These are phyloP conservation scores for Neoaliturus tenellus DNA, from an alignment of 2,888 invertebrate species.

Conservation along the genomic window DNA sequence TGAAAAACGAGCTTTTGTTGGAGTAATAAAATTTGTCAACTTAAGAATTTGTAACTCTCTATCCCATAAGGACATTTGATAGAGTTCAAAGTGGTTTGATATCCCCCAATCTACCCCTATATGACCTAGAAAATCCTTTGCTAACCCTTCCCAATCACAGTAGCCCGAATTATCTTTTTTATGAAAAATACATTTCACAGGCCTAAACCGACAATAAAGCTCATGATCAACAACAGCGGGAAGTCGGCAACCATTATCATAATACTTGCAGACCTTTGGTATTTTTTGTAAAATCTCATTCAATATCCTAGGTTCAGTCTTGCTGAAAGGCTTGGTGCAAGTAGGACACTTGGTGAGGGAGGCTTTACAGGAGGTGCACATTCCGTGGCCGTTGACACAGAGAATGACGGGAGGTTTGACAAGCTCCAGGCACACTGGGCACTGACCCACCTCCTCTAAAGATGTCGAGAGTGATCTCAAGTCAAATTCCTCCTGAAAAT, in stretches of 20 bases:
- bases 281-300: not conserved
- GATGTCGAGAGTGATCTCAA: not conserved
- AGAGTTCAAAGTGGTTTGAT: too few species aligned
- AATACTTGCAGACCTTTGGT: not conserved
- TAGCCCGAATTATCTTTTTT: not conserved
- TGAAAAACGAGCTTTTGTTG: too few species aligned
- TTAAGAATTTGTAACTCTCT: too few species aligned
- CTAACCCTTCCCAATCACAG: not conserved
- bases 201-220: not conserved
- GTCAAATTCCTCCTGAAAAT: not conserved
- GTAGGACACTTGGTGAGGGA: not conserved
- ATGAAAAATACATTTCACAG: not conserved
- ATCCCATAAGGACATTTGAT: too few species aligned
- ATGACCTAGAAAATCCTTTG: too few species aligned
- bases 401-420: not conserved
- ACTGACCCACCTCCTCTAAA: not conserved
- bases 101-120: too few species aligned
- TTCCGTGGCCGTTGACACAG: slow-evolving; percentile 11
- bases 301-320: not conserved
- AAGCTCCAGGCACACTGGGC: not conserved
- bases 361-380: not conserved
- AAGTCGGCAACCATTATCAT: not conserved
- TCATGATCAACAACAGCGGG: not conserved
- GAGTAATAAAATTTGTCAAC: too few species aligned
- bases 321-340: not conserved